A percentile compares a stretch with the other conserved stretches of the same genome.
These are phyloP conservation scores for Fulmarus glacialis DNA, from an alignment of 2,113 vertebrate species.

Conservation along the genomic window DNA sequence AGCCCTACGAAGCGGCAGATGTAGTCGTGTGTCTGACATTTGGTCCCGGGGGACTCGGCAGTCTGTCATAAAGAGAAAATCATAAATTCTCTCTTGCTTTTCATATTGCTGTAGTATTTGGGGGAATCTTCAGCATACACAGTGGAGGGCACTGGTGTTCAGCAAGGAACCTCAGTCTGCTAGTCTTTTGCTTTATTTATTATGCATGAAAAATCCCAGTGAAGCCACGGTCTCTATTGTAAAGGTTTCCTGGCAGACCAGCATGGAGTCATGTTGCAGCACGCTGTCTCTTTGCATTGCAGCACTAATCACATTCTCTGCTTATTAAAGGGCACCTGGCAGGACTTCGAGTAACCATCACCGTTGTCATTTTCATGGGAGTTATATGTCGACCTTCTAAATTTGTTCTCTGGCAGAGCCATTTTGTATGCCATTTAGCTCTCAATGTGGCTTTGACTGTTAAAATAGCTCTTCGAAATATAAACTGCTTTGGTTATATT, in stretches of 20 bases:
- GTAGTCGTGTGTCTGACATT: conserved; percentile 31
- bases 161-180: conserved; percentile 19
- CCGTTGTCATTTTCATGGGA: not conserved
- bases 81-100: not conserved
- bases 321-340: conserved; percentile 67
- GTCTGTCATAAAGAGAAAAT: conserved; percentile 12
- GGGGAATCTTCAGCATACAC: not conserved
- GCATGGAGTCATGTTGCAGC: conserved; percentile 63
- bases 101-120: not conserved
- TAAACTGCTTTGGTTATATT: not conserved
- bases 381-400: not conserved
- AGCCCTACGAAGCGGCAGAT: not conserved
- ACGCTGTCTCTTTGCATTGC: conserved; percentile 42
- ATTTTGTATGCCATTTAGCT: not conserved
- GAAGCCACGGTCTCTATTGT: conserved; percentile 28
- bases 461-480: not conserved
- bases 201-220: conserved; percentile 66
- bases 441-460: not conserved
- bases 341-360: conserved; percentile 36
- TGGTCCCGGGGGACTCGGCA: not conserved
- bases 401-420: not conserved
- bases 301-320: conserved; percentile 49
- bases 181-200: conserved; percentile 51
- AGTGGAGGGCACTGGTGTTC: conserved; percentile 47
- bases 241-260: conserved; percentile 60